Percentiles rank a stretch among this genome's conserved stretches.
Evolutionary conservation across 1,140 invertebrate species (phyloP).

Genomic region (Drosophila pseudoananassae): DNA sequence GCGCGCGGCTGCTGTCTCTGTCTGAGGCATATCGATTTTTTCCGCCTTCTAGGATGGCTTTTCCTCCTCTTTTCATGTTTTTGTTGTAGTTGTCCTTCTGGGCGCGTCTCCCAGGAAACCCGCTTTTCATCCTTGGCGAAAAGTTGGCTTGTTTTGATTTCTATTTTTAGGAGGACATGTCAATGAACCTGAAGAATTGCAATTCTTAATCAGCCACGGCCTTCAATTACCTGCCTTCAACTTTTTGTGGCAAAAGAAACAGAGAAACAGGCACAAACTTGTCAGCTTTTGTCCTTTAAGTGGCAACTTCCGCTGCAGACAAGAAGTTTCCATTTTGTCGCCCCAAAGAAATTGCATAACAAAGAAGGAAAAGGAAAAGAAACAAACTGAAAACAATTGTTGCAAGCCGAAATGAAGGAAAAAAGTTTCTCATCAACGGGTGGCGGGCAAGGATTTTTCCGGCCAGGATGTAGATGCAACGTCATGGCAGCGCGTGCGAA

Average conservation of each 20-base stretch:
- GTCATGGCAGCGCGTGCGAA: slow-evolving; percentile 72
- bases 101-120: slow-evolving; percentile 63
- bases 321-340: slow-evolving; percentile 48
- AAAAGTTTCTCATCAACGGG: slow-evolving; percentile 55
- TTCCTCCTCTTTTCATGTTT: slow-evolving; percentile 26
- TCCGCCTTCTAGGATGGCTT: slow-evolving; percentile 35
- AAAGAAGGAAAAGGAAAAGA: slow-evolving; percentile 29
- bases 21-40: slow-evolving; percentile 83
- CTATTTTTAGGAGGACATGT: slow-evolving; percentile 53
- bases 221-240: slow-evolving; percentile 29
- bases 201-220: slow-evolving; percentile 35
- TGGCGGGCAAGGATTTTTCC: slow-evolving; percentile 28
- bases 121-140: slow-evolving; percentile 49
- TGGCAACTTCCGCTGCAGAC: slow-evolving; percentile 43
- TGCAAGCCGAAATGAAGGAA: slow-evolving; percentile 24
- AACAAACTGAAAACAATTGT: slow-evolving; percentile 50
- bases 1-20: slow-evolving; percentile 58
- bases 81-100: slow-evolving; percentile 36
- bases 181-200: slow-evolving; percentile 49
- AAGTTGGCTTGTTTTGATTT: slow-evolving; percentile 56
- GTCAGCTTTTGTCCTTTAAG: slow-evolving; percentile 37
- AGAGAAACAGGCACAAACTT: slow-evolving; percentile 1
- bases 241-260: neutral
- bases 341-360: slow-evolving; percentile 49
- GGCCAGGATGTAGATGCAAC: slow-evolving; percentile 46